Base-by-base conservation (phyloP, 2,888 invertebrate species). In the Aspidiotus destructor region DNA sequence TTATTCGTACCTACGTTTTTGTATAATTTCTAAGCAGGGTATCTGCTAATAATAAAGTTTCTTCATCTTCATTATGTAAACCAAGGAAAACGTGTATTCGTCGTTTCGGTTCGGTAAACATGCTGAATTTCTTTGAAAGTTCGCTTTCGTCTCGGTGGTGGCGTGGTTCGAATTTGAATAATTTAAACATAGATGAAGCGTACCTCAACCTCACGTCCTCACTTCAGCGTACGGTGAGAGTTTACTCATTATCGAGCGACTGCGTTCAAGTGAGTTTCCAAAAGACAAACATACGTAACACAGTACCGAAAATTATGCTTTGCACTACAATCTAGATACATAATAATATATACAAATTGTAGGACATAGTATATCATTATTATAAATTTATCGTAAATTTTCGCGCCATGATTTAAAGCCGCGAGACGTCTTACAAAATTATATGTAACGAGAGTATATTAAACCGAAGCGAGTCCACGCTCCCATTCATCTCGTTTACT, bases 211-310 rank as follows among this genome's bases (percentile, higher is more conserved):
- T 74, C 13, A 73, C 73, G 2, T 68, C 72, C 8, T 15, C 55
- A 42, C 53, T 28, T 15, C 40, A 61, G 16, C 2, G 15, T 1
- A 28, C 16, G 40, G 7, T 62, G 8, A 16, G 15, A 5, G 44
- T 55, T n/a, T 88, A 88, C 74, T 79, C 81, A 28, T 82, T 87
- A 0, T 86, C 86, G 16, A 83, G 85, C 68, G 86, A 88, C 74
- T 89, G 89, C 74, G 81, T 84, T 75, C 80, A 82, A 77, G 89
- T 88, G 77, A 81, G 82, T 40, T 13, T 42, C 10, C 7, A 15
- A 42, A 41, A 28, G 28, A 42, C 9, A 15, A 61, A 61, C 13
- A 28, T 17, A 58, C 10, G 10, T 28, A 13, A 10, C 6, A 28
- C 11, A 52, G n/a, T n/a, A 5, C 52, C 11, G 52, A 52, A 52